Evolutionary conservation across 2,113 vertebrate species (phyloP), one percentile per base, ranked within the genome.

Genomic region (Thinocorus orbignyianus): DNA sequence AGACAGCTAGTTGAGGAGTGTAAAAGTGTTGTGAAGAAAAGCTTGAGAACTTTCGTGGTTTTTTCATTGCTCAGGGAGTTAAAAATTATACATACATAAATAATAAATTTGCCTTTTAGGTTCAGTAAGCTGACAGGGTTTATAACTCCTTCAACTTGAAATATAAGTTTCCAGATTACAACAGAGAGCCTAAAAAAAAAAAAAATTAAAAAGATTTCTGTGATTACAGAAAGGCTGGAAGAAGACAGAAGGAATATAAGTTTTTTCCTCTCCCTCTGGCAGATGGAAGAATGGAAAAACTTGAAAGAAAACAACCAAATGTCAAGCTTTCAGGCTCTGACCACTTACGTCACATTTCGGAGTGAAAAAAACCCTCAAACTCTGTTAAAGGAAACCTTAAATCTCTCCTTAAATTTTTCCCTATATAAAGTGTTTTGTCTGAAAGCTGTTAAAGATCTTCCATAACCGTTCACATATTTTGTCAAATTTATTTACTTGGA

Each of bases 371-470:
- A 30, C 7, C 3, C 13, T 61, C 51, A 86, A 61, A 1, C 16
- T 4, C 10, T 61, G 15, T 74, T 52, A 61, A 90, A 90, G 28
- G 8, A 90, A 94, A 82, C 4, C 7, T 92, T 86, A 86, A 81
- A 86, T 64, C 11, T 70, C 14, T 28, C 76, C n/a, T 81, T 82
- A 51, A 17, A 9, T 80, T 57, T 87, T 73, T 66, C 22, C 5
- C 10, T 39, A 6, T 18, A 69, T 62, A 51, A 92, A 93, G 20
- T 55, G 12, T 16, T 64, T 81, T 61, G 18, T 65, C 61, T 85
- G 49, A 96, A 83, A 93, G 51, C 15, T 95, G 10, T 86, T 89
- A 80, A 92, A 83, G 41, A 65, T 62, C 24, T 79, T 93, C 31
- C 37, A n/a, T 51, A 87, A 35, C 31, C 26, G 25, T 87, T 89